These are phyloP conservation scores for Drosophila pseudotakahashii DNA, from an alignment of 2,888 invertebrate genomes.

Conservation along the genomic window DNA sequence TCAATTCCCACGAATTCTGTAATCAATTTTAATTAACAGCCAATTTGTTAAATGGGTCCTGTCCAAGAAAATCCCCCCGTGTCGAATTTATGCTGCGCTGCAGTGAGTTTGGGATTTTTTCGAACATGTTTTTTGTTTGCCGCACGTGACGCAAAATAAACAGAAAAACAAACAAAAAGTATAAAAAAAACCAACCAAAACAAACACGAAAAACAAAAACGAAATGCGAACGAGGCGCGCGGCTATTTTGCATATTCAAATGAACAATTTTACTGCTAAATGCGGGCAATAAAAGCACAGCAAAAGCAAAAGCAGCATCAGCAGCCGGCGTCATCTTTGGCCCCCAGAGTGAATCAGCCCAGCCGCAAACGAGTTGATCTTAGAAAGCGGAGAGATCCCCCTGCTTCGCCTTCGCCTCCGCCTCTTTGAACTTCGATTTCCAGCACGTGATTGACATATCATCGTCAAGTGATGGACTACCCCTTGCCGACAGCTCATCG, in stretches of 20 bases:
- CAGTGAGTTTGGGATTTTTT: slow-evolving; percentile 27
- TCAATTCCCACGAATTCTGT: slow-evolving; percentile 12
- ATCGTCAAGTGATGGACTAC: slow-evolving; percentile 29
- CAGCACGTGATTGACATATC: slow-evolving; percentile 51
- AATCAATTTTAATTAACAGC: slow-evolving; percentile 2
- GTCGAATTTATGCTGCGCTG: slow-evolving; percentile 16
- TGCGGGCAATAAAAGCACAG: slow-evolving; percentile 44
- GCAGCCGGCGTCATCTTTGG: slow-evolving; percentile 49
- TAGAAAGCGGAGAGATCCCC: slow-evolving; percentile 40
- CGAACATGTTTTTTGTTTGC: slow-evolving; percentile 27
- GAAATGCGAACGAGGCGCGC: slow-evolving; percentile 47
- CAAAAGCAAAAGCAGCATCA: slow-evolving; percentile 31
- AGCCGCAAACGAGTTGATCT: slow-evolving; percentile 52
- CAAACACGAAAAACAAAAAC: slow-evolving; percentile 32
- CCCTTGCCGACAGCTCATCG: slow-evolving; percentile 25
- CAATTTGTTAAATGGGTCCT: not conserved
- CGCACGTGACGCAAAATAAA: slow-evolving; percentile 61
- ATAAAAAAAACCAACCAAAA: too few relatives aligned
- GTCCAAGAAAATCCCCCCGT: slow-evolving; percentile 27
- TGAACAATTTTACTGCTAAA: slow-evolving; percentile 57
- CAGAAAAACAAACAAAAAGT: slow-evolving; percentile 29
- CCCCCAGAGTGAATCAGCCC: slow-evolving; percentile 61
- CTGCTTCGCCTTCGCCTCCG: not conserved
- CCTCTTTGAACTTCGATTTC: not conserved
- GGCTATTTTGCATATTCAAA: slow-evolving; percentile 76